Evolutionary conservation across 2,888 invertebrate genomes (phyloP).

Genomic region (Pherbina coryleti): DNA sequence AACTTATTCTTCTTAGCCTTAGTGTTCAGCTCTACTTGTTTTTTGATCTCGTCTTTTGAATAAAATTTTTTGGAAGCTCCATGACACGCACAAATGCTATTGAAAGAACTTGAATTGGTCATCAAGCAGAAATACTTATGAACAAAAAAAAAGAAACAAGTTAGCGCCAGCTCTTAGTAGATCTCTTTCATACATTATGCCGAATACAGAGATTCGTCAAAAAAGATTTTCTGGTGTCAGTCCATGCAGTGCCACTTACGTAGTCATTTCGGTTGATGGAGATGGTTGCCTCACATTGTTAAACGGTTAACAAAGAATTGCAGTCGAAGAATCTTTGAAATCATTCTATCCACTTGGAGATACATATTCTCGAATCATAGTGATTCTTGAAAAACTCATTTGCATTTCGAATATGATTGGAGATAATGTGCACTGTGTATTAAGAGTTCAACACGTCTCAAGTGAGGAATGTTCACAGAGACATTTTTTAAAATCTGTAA

Average conservation of each 20-base stretch:
- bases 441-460: slow-evolving; percentile 26
- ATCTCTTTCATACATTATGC: too few relatives aligned
- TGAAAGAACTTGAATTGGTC: not conserved
- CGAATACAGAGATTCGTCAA: too few relatives aligned
- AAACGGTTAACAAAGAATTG: slow-evolving; percentile 13
- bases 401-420: not conserved
- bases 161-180: slow-evolving; percentile 5
- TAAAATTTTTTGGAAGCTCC: not conserved
- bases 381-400: slow-evolving; percentile 3
- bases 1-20: not conserved
- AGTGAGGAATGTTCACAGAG: not conserved
- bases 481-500: not conserved
- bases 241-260: slow-evolving; percentile 23
- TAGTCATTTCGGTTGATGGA: slow-evolving; percentile 22
- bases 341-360: slow-evolving; percentile 21
- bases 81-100: not conserved
- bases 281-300: slow-evolving; percentile 20
- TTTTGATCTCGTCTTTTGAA: not conserved
- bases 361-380: not conserved
- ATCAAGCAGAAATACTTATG: not conserved
- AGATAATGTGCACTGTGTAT: slow-evolving; percentile 13
- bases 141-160: not conserved
- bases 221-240: not conserved
- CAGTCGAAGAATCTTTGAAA: slow-evolving; percentile 25
- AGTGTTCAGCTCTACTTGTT: not conserved